phyloP scores from a whole-genome alignment of 2,113 vertebrate genomes.

The Plotosus lineatus region DNA sequence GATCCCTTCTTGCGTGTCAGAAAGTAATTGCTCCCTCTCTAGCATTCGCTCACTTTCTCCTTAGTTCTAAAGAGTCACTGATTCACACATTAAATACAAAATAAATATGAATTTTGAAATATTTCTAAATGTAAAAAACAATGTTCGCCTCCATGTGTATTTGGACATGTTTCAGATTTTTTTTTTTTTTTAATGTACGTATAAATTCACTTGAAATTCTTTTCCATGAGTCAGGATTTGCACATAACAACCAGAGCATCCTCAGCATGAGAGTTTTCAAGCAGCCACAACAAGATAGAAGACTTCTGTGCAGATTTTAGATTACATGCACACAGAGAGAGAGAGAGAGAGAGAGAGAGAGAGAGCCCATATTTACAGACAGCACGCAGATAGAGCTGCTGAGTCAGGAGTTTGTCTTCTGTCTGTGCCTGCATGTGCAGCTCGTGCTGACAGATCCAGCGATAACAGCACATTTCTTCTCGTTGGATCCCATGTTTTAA shows the following conservation, averaged over 20 bases:
- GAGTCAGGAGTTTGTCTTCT: slow-evolving; percentile 49
- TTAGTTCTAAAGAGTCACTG: slow-evolving; percentile 6
- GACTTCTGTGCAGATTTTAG: slow-evolving; percentile 28
- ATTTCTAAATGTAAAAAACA: neutral
- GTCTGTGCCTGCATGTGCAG: slow-evolving; percentile 46
- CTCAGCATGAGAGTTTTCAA: neutral
- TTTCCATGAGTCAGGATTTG: neutral
- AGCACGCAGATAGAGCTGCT: slow-evolving; percentile 45
- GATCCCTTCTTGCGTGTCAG: slow-evolving; percentile 41
- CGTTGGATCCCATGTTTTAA: slow-evolving; percentile 25
- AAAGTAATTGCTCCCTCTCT: slow-evolving; percentile 38
- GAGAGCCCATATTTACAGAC: slow-evolving; percentile 55
- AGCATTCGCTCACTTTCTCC: slow-evolving; percentile 23
- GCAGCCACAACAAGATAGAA: slow-evolving; percentile 46
- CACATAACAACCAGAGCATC: neutral
- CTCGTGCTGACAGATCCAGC: slow-evolving; percentile 39
- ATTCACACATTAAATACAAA: neutral
- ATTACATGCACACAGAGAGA: slow-evolving; percentile 24
- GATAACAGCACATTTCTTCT: slow-evolving; percentile 31
- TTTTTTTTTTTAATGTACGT: no score
- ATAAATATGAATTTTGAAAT: neutral
- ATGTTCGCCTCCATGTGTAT: neutral
- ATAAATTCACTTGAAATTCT: neutral
- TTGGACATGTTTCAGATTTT: neutral
- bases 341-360: slow-evolving; percentile 41